Evolutionary conservation across 2,888 invertebrate species (phyloP).

Genomic region (Busseola fusca): DNA sequence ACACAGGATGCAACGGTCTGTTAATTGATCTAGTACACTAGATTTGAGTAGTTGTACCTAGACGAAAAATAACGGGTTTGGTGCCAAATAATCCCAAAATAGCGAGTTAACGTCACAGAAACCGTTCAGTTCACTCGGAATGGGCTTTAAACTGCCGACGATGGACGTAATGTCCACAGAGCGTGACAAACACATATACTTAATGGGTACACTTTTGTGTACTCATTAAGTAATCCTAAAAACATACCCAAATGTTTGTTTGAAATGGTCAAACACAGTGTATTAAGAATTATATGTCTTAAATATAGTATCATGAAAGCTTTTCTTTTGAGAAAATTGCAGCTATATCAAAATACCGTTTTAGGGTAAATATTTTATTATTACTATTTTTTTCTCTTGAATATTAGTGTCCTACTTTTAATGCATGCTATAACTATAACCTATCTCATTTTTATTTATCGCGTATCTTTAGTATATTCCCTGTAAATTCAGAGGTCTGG

Average conservation of each 20-base stretch:
- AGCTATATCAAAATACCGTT: too few species aligned
- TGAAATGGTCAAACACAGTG: not conserved
- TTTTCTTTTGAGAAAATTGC: not conserved
- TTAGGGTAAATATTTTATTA: not conserved
- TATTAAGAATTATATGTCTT: not conserved
- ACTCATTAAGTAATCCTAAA: constrained; percentile 23
- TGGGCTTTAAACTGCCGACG: constrained; percentile 72
- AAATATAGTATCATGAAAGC: not conserved
- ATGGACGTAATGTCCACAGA: constrained; percentile 70
- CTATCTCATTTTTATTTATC: not conserved
- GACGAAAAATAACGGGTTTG: constrained; percentile 78
- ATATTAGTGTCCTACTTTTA: not conserved
- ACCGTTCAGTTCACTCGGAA: constrained; percentile 75
- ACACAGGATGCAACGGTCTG: constrained; percentile 36
- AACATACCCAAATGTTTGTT: constrained; percentile 2
- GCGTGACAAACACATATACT: constrained; percentile 75
- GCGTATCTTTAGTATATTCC: not conserved
- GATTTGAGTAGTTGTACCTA: constrained; percentile 63
- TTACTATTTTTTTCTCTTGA: not conserved
- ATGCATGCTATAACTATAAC: not conserved
- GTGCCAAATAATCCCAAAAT: constrained; percentile 82
- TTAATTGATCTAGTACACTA: constrained; percentile 58
- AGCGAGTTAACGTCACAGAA: constrained; percentile 72
- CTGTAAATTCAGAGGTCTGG: not conserved
- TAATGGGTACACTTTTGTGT: constrained; percentile 64